Percentiles rank a stretch among this genome's conserved stretches.
phyloP scores from a whole-genome alignment of 2,888 invertebrate genomes.

The Pollenia griseotomentosa region DNA sequence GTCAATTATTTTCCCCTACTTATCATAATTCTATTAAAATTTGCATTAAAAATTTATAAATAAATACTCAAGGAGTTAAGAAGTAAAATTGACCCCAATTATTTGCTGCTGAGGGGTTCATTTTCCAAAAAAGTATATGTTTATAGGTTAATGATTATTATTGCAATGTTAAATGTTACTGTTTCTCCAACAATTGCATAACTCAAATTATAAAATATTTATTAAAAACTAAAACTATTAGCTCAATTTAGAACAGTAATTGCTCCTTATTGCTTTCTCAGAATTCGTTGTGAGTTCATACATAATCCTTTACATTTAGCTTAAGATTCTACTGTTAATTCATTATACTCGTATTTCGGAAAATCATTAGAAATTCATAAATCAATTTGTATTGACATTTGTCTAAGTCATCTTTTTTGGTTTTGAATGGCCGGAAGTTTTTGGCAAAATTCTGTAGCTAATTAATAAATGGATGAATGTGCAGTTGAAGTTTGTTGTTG shows the following conservation, averaged over 20 bases:
- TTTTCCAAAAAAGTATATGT: background rate
- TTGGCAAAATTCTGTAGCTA: slow-evolving; percentile 65
- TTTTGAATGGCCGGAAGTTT: slow-evolving; percentile 51
- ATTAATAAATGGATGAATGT: slow-evolving; percentile 66
- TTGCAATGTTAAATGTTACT: slow-evolving; percentile 13
- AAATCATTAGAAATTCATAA: slow-evolving; percentile 72
- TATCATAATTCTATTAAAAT: background rate
- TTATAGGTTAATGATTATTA: slow-evolving; percentile 30
- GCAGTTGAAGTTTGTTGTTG: slow-evolving; percentile 50
- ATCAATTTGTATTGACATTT: slow-evolving; percentile 71
- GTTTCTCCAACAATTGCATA: slow-evolving; percentile 10
- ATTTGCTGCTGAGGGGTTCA: background rate
- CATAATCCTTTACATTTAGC: background rate
- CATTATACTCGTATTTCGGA: slow-evolving; percentile 13
- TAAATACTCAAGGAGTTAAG: slow-evolving; percentile 21
- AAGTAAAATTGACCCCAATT: slow-evolving; percentile 56
- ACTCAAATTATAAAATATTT: slow-evolving; percentile 26
- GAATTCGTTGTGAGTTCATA: background rate
- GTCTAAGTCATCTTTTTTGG: slow-evolving; percentile 51
- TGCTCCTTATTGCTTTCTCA: background rate
- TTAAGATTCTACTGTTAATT: slow-evolving; percentile 9
- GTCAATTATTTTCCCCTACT: background rate
- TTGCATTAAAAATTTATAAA: slow-evolving; percentile 47
- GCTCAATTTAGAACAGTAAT: background rate
- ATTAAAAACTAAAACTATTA: slow-evolving; percentile 8